Conservation (phyloP, 2,113 vertebrate species). For the Ifrita kowaldi region DNA sequence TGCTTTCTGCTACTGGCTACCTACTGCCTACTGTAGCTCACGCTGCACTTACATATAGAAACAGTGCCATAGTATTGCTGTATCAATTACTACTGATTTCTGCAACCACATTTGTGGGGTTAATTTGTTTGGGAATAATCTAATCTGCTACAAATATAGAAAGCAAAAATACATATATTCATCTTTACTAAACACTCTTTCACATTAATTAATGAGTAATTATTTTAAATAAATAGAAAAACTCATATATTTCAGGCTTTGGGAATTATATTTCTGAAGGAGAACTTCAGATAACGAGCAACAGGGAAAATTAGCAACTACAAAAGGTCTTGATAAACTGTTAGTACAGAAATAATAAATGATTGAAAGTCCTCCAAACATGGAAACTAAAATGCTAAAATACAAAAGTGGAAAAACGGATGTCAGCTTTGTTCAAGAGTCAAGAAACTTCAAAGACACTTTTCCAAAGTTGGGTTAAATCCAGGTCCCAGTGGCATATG, state of each 20-base stretch:
- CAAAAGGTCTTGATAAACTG: neutral
- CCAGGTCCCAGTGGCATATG: neutral
- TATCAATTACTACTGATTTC: neutral
- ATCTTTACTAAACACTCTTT: neutral
- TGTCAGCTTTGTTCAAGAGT: neutral
- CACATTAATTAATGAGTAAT: neutral
- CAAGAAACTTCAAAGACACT: neutral
- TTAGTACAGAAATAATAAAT: neutral
- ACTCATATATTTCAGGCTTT: neutral
- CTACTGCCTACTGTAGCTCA: neutral
- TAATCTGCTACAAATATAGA: conserved; percentile 8
- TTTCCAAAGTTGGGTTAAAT: neutral
- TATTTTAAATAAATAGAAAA: neutral
- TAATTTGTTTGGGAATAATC: conserved; percentile 2
- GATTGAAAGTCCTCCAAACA: neutral
- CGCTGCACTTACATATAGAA: neutral
- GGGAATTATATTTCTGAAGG: neutral
- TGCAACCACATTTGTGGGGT: neutral
- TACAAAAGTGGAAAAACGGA: neutral
- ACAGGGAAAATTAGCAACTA: neutral
- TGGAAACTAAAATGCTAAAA: neutral
- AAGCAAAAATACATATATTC: neutral
- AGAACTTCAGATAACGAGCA: neutral
- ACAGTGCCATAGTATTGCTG: neutral
- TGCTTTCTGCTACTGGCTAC: conserved; percentile 45